A percentile compares a stretch with the other conserved stretches of the same genome.
These are phyloP conservation scores for Perognathus longimembris DNA, from an alignment of 2,113 vertebrate genomes.

Conservation along the genomic window DNA sequence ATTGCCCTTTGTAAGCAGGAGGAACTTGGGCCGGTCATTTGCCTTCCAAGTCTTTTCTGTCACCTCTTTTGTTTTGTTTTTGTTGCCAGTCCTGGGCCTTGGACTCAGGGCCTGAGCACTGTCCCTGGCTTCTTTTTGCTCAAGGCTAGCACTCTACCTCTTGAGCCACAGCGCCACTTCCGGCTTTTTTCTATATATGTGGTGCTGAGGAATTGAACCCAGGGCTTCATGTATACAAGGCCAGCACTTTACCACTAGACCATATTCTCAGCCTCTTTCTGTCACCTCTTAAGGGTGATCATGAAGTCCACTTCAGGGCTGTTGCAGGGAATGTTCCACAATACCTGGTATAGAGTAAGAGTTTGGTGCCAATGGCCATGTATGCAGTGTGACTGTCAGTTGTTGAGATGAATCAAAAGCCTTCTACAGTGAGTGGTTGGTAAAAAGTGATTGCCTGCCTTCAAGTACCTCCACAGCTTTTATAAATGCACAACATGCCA, in stretches of 20 bases:
- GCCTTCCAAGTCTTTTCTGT: background rate
- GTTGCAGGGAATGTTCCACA: background rate
- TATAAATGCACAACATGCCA: background rate
- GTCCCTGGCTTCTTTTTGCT: too few relatives aligned
- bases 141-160: too few relatives aligned
- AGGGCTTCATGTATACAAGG: too few relatives aligned
- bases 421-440: background rate
- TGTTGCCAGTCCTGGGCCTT: too few relatives aligned
- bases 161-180: too few relatives aligned
- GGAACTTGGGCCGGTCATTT: constrained; percentile 31
- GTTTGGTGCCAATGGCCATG: background rate
- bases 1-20: constrained; percentile 27
- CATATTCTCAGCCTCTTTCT: too few relatives aligned
- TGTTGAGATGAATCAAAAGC: constrained; percentile 3
- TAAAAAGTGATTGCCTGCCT: background rate
- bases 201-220: too few relatives aligned
- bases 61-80: too few relatives aligned
- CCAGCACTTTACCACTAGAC: too few relatives aligned
- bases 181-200: too few relatives aligned
- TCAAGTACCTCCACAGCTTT: background rate
- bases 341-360: background rate
- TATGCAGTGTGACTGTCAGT: background rate
- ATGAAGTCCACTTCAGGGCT: background rate
- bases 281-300: background rate
- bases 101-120: too few relatives aligned